Base-by-base conservation (phyloP, 2,797 vertebrate species). In the Chiloscyllium punctatum region DNA sequence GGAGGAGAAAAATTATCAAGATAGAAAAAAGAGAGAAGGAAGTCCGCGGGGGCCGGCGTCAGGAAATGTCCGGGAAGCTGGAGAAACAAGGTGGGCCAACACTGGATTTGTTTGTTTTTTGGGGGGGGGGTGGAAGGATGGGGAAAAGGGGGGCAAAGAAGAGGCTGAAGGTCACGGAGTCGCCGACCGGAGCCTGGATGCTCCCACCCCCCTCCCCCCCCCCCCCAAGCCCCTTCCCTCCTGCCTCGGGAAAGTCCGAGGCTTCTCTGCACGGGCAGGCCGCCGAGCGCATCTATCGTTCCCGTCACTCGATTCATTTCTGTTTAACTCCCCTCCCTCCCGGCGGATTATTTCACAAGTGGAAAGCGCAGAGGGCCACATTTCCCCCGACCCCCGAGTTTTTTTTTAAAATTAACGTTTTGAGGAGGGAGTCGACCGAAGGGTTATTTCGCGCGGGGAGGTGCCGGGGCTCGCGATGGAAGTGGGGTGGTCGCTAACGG, bases 41-140 rank as follows among this genome's bases (percentile, higher is more conserved):
- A 42, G 21, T 11, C 68, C 42, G 42, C 94, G 71, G 69, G 71
- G 69, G 72, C 94, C 33, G 94, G 94, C 30, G 69, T 21, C 71
- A 30, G 94, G 94, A 95, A 77, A 95, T 95, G 94, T 95, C 94
- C 94, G 94, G 94, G 42, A 95, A 77, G 94, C 69, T 95, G 94
- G 94, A 95, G 71, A 95, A 95, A 95, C 69, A 5, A 95, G 94
- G 94, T 95, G 33, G 27, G 94, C 13, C 42, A 72, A 18, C 4
- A 8, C 21, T 23, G 13, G 37, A 86, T 27, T 5, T 16, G 16
- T 1, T 1, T 48, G 42, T 48, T 62, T 62, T 62, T 11, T 57
- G 11, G 66, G 23, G 91, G 13, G 42, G 25, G 0, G 37, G 7
- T 23, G 68, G n/a, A n/a, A n/a, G n/a, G n/a, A n/a, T n/a, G n/a